Base-by-base conservation (phyloP, 2,113 vertebrate genomes). In the Pterophyllum scalare region DNA sequence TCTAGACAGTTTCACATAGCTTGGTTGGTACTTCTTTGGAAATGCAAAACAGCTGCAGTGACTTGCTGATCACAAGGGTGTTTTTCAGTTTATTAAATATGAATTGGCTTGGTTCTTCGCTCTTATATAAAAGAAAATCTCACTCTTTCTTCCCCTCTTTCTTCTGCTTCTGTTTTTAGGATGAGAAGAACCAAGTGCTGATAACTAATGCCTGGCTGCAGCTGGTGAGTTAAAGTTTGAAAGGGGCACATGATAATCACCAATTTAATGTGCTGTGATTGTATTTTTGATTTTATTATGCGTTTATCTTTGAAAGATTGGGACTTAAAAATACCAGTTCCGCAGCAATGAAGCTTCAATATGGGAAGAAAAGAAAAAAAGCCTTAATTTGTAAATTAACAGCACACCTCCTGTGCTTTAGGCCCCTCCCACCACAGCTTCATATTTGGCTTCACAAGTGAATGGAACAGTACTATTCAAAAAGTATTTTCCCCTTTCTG, bases 111-210 rank as follows among this genome's bases (percentile, higher is more conserved):
- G 24, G 7, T 78, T 60, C 20, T 81, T 79, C 0, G 4, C 33
- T 62, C n/a, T 70, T 64, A 13, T 6, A 59, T 31, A 46, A 79
- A 78, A 83, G 7, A 59, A 40, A 28, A 31, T 20, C 52, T 38
- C 28, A 35, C 2, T 22, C 9, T 77, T 8, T 22, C 79, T 26
- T 80, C 28, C 20, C 31, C 28, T 59, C 38, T 10, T 52, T 49
- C 1, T 11, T 6, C 60, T 92, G 58, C 80, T 89, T 94, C 65
- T 85, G 84, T 94, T 85, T 13, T 43, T 79, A 95, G 97, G 97
- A 97, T 60, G 96, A 97, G 86, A 97, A 97, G 95, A 97, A 97
- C 90, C 97, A 97, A 65, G 96, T 97, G 58, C 86, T 97, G 81
- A 96, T 97, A 89, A 97, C 97, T 78, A 97, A 97, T 33, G 96